Evolutionary conservation across 2,888 invertebrate species (phyloP), one percentile per base, ranked within the genome.

Genomic region (Lumbricus terrestris): DNA sequence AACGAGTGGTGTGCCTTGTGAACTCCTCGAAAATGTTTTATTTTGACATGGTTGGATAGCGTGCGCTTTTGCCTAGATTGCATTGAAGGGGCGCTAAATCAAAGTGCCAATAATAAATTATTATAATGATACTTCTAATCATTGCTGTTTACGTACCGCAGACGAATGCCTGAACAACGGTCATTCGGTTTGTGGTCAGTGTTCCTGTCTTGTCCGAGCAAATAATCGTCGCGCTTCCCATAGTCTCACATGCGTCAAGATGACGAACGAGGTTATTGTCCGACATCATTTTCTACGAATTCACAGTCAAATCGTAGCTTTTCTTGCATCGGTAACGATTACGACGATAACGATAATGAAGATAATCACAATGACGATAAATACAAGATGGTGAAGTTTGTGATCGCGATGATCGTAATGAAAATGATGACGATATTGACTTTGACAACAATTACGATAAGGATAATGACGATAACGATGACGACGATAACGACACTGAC

Each of bases 151-250:
- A 37, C 93, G 92, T 93, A 94, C 98, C 98, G 95, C 97, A 98
- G 93, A 99, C 97, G 95, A 97, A 99, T 33, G 98, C 97, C 95
- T 98, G 98, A 29, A 99, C 99, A 90, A 98, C 99, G 11, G 99
- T 99, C 99, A 99, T 99, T 92, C 96, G 95, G 93, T 96, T 96
- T 92, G 99, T 99, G 92, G 99, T 99, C 92, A 99, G 96, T 0
- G 99, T 99, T 92, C 99, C 99, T 88, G 99, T 99, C 96, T 99
- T 99, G 96, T 99, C 99, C 35, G 99, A 99, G 95, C 99, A 99
- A 96, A 99, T 99, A 93, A 99, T 98, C 92, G 99, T 99, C 90
- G 99, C 99, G 96, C 99, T 99, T 94, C 99, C 99, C 99, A 99
- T 99, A 0, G 99, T 99, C 96, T 99, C 99, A 95, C 99, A 99